Evolutionary conservation across 2,113 vertebrate genomes (phyloP).

Genomic region (Corythaixoides concolor): DNA sequence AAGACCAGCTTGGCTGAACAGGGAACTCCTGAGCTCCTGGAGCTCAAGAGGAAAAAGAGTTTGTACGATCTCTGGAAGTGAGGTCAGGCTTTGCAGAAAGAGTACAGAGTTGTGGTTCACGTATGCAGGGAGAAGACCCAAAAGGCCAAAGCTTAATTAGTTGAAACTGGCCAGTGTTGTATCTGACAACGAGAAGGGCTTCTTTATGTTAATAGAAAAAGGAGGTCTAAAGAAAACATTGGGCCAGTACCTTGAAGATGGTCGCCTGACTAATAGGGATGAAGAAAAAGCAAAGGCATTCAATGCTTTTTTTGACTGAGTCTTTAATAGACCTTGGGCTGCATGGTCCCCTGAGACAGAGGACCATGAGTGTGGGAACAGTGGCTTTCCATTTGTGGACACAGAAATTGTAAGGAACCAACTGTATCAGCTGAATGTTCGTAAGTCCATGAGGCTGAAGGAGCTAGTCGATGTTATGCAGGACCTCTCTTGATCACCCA

Average conservation of each 20-base stretch:
- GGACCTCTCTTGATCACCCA: not conserved
- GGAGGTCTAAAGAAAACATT: not conserved
- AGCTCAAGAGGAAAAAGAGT: not conserved
- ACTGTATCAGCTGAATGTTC: not conserved
- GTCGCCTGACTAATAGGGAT: not conserved
- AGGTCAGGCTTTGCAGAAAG: not conserved
- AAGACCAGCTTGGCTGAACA: not conserved
- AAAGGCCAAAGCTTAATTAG: not conserved
- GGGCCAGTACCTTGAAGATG: not conserved
- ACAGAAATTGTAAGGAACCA: not conserved
- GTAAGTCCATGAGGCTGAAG: not conserved
- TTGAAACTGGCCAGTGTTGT: not conserved
- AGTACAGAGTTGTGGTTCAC: not conserved
- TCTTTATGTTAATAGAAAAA: not conserved
- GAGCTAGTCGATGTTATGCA: not conserved
- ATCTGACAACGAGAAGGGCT: not conserved
- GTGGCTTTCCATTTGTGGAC: not conserved
- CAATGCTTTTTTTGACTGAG: not conserved
- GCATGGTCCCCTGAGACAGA: not conserved
- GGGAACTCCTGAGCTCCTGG: rapidly evolving
- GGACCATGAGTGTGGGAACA: not conserved
- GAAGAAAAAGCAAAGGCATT: not conserved
- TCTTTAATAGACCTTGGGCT: not conserved
- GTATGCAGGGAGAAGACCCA: not conserved
- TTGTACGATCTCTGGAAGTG: rapidly evolving